Percentiles rank a stretch among this genome's conserved stretches.
Conservation (phyloP, 2,113 vertebrate genomes). For the Raja brachyura region DNA sequence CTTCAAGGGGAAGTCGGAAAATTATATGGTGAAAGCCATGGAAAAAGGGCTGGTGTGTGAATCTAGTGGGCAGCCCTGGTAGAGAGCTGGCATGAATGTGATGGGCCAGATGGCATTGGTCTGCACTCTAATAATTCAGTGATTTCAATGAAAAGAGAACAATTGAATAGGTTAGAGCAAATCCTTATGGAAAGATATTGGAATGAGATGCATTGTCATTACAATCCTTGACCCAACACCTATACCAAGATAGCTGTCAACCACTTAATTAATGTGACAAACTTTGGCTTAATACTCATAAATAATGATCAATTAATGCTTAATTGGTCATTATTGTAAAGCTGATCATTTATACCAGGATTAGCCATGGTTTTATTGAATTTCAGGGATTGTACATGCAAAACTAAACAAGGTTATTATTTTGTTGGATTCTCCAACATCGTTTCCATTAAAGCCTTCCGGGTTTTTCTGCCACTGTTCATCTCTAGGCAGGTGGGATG, state of each 20-base stretch:
- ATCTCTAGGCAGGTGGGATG: neutral
- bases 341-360: neutral
- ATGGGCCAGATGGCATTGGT: no score
- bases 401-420: neutral
- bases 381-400: neutral
- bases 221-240: neutral
- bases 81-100: no score
- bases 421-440: neutral
- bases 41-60: no score
- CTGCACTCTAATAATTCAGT: no score
- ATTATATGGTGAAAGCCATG: no score
- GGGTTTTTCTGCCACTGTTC: neutral
- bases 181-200: neutral
- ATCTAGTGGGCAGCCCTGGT: no score
- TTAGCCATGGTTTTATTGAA: neutral
- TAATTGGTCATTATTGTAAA: neutral
- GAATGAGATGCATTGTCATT: neutral
- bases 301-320: no score
- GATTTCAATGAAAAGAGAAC: neutral
- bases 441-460: neutral
- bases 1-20: no score
- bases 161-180: neutral
- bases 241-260: neutral
- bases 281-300: no score
- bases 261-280: neutral